phyloP scores from a whole-genome alignment of 2,797 vertebrate species.

The Graptemys geographica region DNA sequence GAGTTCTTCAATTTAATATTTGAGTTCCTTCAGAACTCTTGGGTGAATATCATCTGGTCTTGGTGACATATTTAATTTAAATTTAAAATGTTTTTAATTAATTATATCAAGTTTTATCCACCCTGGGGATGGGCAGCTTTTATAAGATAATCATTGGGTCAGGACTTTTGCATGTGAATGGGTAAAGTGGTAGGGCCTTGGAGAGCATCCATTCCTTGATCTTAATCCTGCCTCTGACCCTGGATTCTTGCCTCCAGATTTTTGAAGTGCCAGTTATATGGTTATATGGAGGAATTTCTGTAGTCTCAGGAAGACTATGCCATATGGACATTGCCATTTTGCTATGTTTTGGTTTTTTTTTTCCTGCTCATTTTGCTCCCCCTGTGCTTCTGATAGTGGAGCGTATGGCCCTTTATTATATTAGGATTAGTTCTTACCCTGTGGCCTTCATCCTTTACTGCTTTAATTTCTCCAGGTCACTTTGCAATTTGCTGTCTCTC shows the following conservation, averaged over 20 bases:
- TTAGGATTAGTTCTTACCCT: not conserved
- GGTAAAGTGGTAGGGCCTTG: not conserved
- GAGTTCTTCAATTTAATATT: not conserved
- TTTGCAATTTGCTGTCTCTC: slow-evolving; percentile 23
- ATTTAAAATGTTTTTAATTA: not conserved
- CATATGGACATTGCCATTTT: accelerated
- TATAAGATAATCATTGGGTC: accelerated
- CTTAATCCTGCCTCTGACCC: not conserved
- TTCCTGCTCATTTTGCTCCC: not conserved
- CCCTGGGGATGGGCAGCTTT: accelerated
- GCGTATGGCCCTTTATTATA: not conserved
- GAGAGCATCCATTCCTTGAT: slow-evolving; percentile 14
- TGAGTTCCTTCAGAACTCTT: not conserved
- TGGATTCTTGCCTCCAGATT: not conserved
- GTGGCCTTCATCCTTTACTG: not conserved
- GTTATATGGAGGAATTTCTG: not conserved
- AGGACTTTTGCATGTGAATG: accelerated
- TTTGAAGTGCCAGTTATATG: not conserved
- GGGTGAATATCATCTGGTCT: not conserved
- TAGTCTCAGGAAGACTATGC: not conserved
- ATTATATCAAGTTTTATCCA: not conserved
- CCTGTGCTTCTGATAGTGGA: accelerated
- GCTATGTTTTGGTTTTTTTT: not conserved
- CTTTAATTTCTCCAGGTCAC: not conserved
- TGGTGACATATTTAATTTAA: not conserved